Percentiles rank a stretch among this genome's conserved stretches.
Evolutionary conservation across 2,797 vertebrate genomes (phyloP).

Genomic region (Vultur gryphus): DNA sequence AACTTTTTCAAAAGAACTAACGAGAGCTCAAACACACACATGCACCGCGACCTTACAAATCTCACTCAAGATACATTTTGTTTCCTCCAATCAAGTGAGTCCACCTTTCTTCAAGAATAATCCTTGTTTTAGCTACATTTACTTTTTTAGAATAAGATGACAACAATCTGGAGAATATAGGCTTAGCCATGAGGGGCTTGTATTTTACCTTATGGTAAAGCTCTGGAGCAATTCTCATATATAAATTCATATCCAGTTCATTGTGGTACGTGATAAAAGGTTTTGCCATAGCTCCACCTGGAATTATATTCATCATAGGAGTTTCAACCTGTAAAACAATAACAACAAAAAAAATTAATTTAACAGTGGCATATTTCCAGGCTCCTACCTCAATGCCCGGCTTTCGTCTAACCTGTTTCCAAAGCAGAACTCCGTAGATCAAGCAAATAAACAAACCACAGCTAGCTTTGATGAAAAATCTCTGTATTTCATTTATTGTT

Average conservation of each 20-base stretch:
- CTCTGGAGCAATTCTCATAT: conserved; percentile 97
- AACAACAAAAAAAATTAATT: background rate
- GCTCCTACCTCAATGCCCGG: background rate
- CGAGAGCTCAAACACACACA: background rate
- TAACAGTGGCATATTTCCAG: background rate
- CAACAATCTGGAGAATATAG: background rate
- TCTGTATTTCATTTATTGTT: background rate
- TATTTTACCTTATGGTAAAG: conserved; percentile 93
- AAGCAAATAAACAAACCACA: background rate
- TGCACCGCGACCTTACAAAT: background rate
- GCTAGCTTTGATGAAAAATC: background rate
- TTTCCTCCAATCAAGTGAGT: background rate
- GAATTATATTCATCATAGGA: conserved; percentile 98
- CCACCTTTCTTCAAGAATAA: background rate
- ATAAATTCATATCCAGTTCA: conserved; percentile 96
- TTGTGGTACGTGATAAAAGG: conserved; percentile 97
- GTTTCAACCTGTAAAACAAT: conserved; percentile 86
- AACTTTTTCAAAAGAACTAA: background rate
- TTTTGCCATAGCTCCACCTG: conserved; percentile 93
- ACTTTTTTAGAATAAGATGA: background rate
- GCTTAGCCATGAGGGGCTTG: background rate
- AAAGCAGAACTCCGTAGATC: background rate
- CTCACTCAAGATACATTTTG: background rate
- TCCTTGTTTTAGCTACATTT: background rate
- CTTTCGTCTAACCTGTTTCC: background rate